Evolutionary conservation across 2,113 vertebrate species (phyloP).

Genomic region (Pongo abelii): DNA sequence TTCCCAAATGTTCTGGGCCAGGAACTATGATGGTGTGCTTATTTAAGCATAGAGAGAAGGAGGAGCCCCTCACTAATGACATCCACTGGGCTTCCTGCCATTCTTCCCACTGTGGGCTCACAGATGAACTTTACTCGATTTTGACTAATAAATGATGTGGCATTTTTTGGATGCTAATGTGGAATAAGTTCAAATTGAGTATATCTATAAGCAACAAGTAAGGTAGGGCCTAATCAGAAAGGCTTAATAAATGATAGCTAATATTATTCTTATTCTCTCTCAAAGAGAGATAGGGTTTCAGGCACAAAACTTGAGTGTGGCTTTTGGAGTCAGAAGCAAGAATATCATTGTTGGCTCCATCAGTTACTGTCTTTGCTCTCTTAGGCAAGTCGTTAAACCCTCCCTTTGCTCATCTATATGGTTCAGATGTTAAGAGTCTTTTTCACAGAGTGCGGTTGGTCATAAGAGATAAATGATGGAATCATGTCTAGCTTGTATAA

Average conservation of each 20-base stretch:
- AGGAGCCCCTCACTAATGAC: rapidly evolving
- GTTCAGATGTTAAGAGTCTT: not conserved
- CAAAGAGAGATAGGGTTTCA: not conserved
- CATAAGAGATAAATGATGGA: not conserved
- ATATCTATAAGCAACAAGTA: not conserved
- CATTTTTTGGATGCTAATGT: not conserved
- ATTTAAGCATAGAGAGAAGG: not conserved
- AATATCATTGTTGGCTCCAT: not conserved
- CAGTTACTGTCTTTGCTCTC: too few species aligned
- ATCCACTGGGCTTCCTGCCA: not conserved
- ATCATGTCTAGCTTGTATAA: not conserved
- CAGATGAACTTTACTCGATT: not conserved
- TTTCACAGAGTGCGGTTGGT: not conserved
- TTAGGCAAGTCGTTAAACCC: not conserved
- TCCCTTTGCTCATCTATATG: not conserved
- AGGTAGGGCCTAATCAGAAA: not conserved
- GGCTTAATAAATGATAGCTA: not conserved
- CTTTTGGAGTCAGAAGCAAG: not conserved
- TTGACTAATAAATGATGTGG: not conserved
- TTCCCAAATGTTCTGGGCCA: not conserved
- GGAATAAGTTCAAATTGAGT: not conserved
- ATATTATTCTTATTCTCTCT: not conserved
- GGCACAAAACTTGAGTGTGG: not conserved
- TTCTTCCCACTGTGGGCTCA: not conserved
- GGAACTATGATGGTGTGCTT: not conserved